A percentile compares a stretch with the other conserved stretches of the same genome.
These are phyloP conservation scores for Stomatorhinus ivindoensis DNA, from an alignment of 2,113 vertebrate species.

Conservation along the genomic window DNA sequence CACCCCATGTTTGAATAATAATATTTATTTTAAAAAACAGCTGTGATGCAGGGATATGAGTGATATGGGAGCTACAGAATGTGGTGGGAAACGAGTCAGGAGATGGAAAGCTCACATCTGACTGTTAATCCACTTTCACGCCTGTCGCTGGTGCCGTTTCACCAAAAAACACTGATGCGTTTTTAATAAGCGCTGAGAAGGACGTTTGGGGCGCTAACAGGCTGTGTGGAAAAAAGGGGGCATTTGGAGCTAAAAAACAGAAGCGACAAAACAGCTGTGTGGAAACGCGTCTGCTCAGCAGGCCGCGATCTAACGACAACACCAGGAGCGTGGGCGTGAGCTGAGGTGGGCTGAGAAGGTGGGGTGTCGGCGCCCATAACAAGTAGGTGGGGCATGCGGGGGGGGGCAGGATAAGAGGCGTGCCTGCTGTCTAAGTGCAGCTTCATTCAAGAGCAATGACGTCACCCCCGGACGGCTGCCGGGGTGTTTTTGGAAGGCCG, in stretches of 20 bases:
- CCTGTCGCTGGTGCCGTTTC: background rate
- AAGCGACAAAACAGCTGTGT: background rate
- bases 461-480: conserved; percentile 26
- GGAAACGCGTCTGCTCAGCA: background rate
- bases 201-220: background rate
- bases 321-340: background rate
- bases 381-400: background rate
- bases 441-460: conserved; percentile 45
- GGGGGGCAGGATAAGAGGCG: conserved; percentile 38
- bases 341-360: background rate
- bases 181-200: background rate
- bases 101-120: background rate
- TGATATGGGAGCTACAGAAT: background rate
- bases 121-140: background rate
- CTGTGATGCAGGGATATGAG: background rate
- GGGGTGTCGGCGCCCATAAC: background rate
- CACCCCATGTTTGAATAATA: background rate
- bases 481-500: conserved; percentile 38
- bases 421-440: conserved; percentile 24
- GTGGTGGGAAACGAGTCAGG: background rate
- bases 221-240: background rate
- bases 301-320: background rate
- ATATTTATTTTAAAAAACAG: background rate
- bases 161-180: background rate
- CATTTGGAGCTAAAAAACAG: background rate